Evolutionary conservation across 2,113 vertebrate genomes (phyloP).

Genomic region (Ciconia boyciana): DNA sequence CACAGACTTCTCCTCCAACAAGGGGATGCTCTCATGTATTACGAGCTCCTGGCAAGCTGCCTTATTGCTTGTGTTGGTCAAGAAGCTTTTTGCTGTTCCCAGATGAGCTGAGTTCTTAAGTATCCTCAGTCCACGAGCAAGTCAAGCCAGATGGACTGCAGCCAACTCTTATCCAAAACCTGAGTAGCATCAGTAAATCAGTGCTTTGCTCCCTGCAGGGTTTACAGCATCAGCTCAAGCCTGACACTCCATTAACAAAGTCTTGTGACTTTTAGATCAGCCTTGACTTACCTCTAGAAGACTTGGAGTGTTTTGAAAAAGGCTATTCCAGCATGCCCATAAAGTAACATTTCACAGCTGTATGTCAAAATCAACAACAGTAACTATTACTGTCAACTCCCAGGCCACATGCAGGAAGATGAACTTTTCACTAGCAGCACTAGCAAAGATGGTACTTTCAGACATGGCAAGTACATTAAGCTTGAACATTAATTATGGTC

Average conservation of each 20-base stretch:
- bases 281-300: not conserved
- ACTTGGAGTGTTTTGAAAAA: not conserved
- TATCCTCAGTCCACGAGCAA: not conserved
- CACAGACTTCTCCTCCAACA: not conserved
- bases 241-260: constrained; percentile 2
- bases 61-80: constrained; percentile 15
- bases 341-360: not conserved
- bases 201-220: not conserved
- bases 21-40: constrained; percentile 26
- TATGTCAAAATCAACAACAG: not conserved
- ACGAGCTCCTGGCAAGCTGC: constrained; percentile 20
- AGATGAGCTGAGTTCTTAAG: constrained; percentile 18
- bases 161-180: constrained; percentile 24
- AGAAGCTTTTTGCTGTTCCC: constrained; percentile 30
- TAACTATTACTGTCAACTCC: not conserved
- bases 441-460: not conserved
- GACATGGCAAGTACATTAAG: not conserved
- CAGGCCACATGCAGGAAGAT: not conserved
- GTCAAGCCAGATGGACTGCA: constrained; percentile 14
- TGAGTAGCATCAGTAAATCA: constrained; percentile 30
- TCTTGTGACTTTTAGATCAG: not conserved
- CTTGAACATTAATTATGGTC: not conserved
- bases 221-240: not conserved
- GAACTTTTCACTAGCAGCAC: not conserved
- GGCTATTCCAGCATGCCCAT: not conserved